These are phyloP conservation scores for Forbesichthys agassizii DNA, from an alignment of 2,113 vertebrate genomes.

Conservation along the genomic window DNA sequence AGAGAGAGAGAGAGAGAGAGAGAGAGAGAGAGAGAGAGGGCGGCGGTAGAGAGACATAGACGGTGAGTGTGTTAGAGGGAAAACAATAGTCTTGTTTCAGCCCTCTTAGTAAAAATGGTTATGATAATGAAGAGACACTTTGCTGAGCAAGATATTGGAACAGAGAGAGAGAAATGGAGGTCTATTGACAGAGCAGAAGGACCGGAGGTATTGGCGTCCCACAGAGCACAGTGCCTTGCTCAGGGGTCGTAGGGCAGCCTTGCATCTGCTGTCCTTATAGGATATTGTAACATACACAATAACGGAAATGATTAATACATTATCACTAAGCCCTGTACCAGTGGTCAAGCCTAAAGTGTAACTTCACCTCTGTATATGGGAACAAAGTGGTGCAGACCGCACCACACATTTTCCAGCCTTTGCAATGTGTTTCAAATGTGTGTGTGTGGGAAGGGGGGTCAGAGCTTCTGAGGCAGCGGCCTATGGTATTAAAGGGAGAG, in stretches of 20 bases:
- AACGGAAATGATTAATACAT: too few relatives aligned
- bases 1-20: conserved; percentile 4
- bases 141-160: conserved; percentile 26
- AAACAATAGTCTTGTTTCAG: conserved; percentile 58
- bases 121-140: conserved; percentile 58
- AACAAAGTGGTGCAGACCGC: too few relatives aligned
- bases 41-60: conserved; percentile 1
- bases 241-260: not conserved
- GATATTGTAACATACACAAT: too few relatives aligned
- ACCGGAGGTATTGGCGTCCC: conserved; percentile 11
- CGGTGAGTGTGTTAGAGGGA: conserved; percentile 2
- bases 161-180: conserved; percentile 11
- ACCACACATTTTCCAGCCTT: too few relatives aligned
- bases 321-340: too few relatives aligned
- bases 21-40: conserved; percentile 16
- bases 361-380: too few relatives aligned
- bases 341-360: too few relatives aligned
- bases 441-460: too few relatives aligned
- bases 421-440: too few relatives aligned
- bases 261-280: not conserved
- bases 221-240: too few relatives aligned
- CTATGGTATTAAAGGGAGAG: too few relatives aligned
- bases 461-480: too few relatives aligned
- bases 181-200: conserved; percentile 14
- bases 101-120: conserved; percentile 61